phyloP scores from a whole-genome alignment of 2,113 vertebrate genomes.

The Orcinus orca region DNA sequence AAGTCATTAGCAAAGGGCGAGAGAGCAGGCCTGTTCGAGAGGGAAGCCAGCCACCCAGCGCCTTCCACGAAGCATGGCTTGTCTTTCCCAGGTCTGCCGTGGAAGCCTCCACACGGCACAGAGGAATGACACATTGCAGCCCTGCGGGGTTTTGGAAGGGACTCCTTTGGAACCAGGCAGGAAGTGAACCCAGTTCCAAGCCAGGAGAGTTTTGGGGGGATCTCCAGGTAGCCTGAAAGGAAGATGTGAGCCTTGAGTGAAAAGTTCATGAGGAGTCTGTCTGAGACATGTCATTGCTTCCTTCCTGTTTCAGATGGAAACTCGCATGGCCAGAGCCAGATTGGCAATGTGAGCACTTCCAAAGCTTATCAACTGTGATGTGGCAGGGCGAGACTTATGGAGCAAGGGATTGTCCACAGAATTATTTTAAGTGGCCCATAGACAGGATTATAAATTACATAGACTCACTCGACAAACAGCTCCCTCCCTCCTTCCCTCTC shows the following conservation, averaged over 20 bases:
- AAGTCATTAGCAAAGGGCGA: constrained; percentile 87
- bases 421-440: background rate
- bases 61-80: background rate
- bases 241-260: background rate
- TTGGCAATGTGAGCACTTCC: background rate
- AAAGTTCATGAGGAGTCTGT: background rate
- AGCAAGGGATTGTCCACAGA: background rate
- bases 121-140: accelerated
- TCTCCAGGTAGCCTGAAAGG: background rate
- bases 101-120: background rate
- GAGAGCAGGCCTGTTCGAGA: constrained; percentile 79
- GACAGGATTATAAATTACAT: background rate
- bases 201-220: background rate
- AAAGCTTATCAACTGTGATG: background rate
- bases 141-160: background rate
- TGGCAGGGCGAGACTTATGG: accelerated
- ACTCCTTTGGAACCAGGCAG: background rate
- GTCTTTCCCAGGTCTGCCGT: background rate
- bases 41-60: constrained; percentile 64
- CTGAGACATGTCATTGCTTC: background rate
- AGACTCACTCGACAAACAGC: background rate
- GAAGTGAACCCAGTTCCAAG: background rate
- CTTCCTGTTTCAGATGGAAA: background rate
- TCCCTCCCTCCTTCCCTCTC: background rate
- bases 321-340: background rate